A percentile compares a stretch with the other conserved stretches of the same genome.
phyloP scores from a whole-genome alignment of 2,888 invertebrate species.

The Agonopterix subpropinquella region DNA sequence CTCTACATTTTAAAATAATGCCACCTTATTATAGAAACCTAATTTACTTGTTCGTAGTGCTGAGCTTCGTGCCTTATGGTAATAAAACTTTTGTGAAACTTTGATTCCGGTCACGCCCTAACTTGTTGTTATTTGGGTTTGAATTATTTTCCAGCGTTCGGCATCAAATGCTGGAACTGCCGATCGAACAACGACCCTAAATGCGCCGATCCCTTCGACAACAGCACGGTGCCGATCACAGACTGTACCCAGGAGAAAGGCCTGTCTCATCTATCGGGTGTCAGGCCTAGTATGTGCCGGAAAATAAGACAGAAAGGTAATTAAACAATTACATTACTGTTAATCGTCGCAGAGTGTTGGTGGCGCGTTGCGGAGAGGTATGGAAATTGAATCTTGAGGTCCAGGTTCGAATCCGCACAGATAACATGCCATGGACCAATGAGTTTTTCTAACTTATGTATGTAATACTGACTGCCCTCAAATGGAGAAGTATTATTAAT shows the following conservation, averaged over 20 bases:
- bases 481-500: no score
- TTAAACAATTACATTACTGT: not conserved
- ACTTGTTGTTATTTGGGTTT: constrained; percentile 3
- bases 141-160: constrained; percentile 62
- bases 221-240: constrained; percentile 88
- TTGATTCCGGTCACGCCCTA: constrained; percentile 43
- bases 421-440: no score
- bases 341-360: no score
- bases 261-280: constrained; percentile 80
- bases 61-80: constrained; percentile 29
- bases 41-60: constrained; percentile 18
- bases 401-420: no score
- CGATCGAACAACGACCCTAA: constrained; percentile 92
- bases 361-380: no score
- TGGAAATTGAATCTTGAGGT: no score
- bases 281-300: constrained; percentile 89
- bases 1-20: constrained; percentile 8
- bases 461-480: no score
- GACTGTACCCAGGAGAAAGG: constrained; percentile 81
- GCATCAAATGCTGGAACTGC: constrained; percentile 94
- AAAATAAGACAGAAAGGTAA: constrained; percentile 93
- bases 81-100: constrained; percentile 9
- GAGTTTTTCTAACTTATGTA: no score
- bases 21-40: constrained; percentile 11
- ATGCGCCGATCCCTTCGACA: constrained; percentile 95